Evolutionary conservation across 2,797 vertebrate genomes (phyloP), one percentile per base, ranked within the genome.

Genomic region (Sebastes trivittatus): DNA sequence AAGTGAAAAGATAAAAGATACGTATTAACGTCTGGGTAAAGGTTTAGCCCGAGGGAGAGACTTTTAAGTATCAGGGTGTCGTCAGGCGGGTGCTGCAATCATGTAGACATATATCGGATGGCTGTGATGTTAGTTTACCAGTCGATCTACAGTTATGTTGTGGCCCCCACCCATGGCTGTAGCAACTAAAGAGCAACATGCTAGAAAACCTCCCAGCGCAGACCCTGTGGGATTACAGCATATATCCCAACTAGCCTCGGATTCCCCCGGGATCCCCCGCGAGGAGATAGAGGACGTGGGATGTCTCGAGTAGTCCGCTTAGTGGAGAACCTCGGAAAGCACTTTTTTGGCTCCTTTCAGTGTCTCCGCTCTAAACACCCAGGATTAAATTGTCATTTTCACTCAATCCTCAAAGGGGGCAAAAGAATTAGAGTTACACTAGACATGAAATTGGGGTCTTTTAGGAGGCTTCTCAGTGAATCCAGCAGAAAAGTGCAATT

Each of bases 161-260:
- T 58, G 30, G 76, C 76, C 75, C 22, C 75, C 30, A 67, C 29
- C 27, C 13, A 0, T 52, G 29, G 55, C 67, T 49, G 67, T 52
- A 29, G 49, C 18, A 30, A 49, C n/a, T 66, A 46, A 66, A 78
- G 36, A n/a, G 65, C 36, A 65, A 63, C 29, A 30, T 55, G 36
- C 7, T 71, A 38, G 22, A 77, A 80, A 52, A 49, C 20, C 72
- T 77, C 32, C 34, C 46, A 13, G 56, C 58, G 20, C 18, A 32
- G 13, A 70, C 69, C 80, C 81, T 65, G 73, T 52, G 63, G 78
- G 82, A 89, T 90, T 75, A 83, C 76, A 74, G 54, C 8, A 6
- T 72, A 38, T 56, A 77, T 75, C 69, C 80, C 69, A 66, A 55
- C 63, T 4, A 68, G 62, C 59, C 58, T 52, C 3, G 13, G 59